Conservation (phyloP, 2,797 vertebrate species). For the Sebastiscus albofasciatus region DNA sequence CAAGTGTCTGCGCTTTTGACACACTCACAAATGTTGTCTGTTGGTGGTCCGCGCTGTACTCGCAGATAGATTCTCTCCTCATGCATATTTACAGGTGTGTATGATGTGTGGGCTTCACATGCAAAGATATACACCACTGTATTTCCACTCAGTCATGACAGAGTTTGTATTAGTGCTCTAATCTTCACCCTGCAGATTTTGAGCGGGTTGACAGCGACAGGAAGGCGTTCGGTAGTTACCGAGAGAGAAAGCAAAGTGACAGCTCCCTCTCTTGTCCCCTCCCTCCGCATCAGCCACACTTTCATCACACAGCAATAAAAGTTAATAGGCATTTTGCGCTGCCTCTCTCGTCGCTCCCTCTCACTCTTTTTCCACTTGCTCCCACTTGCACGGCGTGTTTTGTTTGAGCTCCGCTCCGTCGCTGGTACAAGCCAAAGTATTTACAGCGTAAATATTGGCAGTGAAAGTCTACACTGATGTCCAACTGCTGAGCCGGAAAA, state of each 20-base stretch:
- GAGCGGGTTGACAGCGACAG: not conserved
- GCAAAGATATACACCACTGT: not conserved
- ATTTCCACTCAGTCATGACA: not conserved
- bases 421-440: conserved; percentile 50
- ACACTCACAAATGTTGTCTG: conserved; percentile 26
- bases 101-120: conserved; percentile 19
- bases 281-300: conserved; percentile 30
- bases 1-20: conserved; percentile 18
- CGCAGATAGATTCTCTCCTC: conserved; percentile 32
- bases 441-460: conserved; percentile 67
- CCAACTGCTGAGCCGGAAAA: conserved; percentile 33
- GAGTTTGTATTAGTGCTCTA: not conserved
- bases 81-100: conserved; percentile 72
- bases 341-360: conserved; percentile 31
- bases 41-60: conserved; percentile 57
- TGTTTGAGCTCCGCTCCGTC: conserved; percentile 54
- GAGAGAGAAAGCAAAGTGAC: conserved; percentile 30
- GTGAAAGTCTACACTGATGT: conserved; percentile 29
- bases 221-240: conserved; percentile 1
- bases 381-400: conserved; percentile 47
- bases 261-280: conserved; percentile 27
- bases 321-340: conserved; percentile 55
- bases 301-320: conserved; percentile 74
- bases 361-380: conserved; percentile 54
- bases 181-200: conserved; percentile 18